A percentile compares a stretch with the other conserved stretches of the same genome.
These are phyloP conservation scores for Agrochola lota DNA, from an alignment of 2,888 invertebrate genomes.

Conservation along the genomic window DNA sequence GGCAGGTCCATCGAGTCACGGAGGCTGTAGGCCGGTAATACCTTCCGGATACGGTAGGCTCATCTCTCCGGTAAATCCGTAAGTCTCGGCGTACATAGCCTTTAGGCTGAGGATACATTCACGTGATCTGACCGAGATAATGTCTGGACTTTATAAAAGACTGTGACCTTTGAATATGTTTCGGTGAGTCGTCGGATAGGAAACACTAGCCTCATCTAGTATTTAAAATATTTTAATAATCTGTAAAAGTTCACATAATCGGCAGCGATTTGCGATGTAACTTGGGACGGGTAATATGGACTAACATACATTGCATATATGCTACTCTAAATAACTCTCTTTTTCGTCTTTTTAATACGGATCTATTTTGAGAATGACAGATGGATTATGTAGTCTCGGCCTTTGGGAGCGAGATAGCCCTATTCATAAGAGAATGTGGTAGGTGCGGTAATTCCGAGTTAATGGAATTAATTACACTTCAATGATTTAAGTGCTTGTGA, in stretches of 20 bases:
- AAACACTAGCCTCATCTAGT: neutral
- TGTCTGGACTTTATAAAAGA: neutral
- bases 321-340: neutral
- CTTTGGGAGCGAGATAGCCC: neutral
- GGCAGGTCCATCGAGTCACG: neutral
- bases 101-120: slow-evolving; percentile 10
- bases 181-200: neutral
- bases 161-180: neutral
- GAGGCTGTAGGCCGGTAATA: slow-evolving; percentile 15
- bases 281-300: neutral
- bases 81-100: slow-evolving; percentile 23
- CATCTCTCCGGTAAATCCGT: slow-evolving; percentile 36
- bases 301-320: neutral
- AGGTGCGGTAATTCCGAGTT: neutral
- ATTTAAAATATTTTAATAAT: no score
- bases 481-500: slow-evolving; percentile 28
- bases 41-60: slow-evolving; percentile 31
- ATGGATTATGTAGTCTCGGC: neutral
- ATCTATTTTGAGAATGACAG: neutral
- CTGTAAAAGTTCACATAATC: no score
- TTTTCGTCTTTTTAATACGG: neutral
- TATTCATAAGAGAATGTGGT: slow-evolving; percentile 10
- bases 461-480: slow-evolving; percentile 38
- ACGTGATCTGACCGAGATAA: slow-evolving; percentile 5
- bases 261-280: neutral